phyloP scores from a whole-genome alignment of 2,888 invertebrate species.

The Cosmopolites sordidus region DNA sequence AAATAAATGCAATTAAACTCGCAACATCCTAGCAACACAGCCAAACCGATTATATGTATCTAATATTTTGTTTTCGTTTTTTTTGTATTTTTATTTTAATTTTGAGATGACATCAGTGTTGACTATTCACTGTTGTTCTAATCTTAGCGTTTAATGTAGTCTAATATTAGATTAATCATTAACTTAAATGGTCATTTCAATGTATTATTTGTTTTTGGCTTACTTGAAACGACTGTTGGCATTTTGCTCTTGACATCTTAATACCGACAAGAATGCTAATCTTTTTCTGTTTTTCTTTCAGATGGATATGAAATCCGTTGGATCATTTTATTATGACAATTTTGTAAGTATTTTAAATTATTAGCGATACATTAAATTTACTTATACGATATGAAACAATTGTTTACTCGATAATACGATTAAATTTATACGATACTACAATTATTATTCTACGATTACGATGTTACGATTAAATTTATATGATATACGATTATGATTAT shows the following conservation, averaged over 20 bases:
- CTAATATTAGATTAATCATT: conserved; percentile 12
- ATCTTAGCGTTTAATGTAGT: conserved; percentile 16
- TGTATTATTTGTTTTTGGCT: conserved; percentile 5
- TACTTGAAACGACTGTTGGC: background rate
- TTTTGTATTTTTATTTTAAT: conserved; percentile 13
- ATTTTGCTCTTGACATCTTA: background rate
- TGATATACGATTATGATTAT: too few relatives aligned
- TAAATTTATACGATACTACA: too few relatives aligned
- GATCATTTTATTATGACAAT: conserved; percentile 93
- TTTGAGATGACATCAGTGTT: conserved; percentile 14
- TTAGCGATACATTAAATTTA: too few relatives aligned
- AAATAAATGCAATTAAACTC: conserved; percentile 35
- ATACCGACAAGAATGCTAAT: background rate
- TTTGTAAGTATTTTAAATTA: conserved; percentile 81
- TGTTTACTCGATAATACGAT: too few relatives aligned
- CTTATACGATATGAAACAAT: too few relatives aligned
- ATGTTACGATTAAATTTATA: too few relatives aligned
- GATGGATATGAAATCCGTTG: conserved; percentile 96
- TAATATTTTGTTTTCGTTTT: conserved; percentile 9
- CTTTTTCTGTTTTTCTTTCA: conserved; percentile 56
- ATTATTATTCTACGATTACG: too few relatives aligned
- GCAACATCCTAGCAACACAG: conserved; percentile 53
- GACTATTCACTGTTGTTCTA: background rate
- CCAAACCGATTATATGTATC: conserved; percentile 6
- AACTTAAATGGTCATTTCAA: conserved; percentile 11